These are phyloP conservation scores for Ancistrus triradiatus DNA, from an alignment of 2,113 vertebrate species.

Conservation along the genomic window DNA sequence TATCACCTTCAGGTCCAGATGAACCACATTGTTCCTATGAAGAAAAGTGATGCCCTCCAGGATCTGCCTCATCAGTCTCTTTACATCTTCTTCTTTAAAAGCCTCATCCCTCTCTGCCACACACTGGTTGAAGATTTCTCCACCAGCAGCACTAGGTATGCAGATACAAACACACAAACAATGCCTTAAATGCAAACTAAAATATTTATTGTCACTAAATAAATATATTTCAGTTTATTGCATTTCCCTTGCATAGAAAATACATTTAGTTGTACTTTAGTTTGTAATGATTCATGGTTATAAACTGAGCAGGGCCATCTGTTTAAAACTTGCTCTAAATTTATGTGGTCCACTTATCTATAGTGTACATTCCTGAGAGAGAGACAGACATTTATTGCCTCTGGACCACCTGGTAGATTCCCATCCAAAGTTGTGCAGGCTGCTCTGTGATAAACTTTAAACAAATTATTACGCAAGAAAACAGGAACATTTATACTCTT, in stretches of 20 bases:
- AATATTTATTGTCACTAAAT: neutral
- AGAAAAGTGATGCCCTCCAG: conserved; percentile 68
- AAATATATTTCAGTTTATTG: neutral
- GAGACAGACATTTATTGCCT: neutral
- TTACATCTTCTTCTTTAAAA: conserved; percentile 67
- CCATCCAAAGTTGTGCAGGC: neutral
- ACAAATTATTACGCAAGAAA: conserved; percentile 10
- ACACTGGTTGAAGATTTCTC: conserved; percentile 73
- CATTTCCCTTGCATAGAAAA: too few relatives aligned
- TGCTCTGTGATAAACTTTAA: conserved; percentile 13
- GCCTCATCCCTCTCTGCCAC: conserved; percentile 67
- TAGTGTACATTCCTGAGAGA: neutral
- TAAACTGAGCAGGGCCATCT: too few relatives aligned
- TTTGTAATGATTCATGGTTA: too few relatives aligned
- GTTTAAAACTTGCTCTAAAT: neutral
- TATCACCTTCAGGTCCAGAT: conserved; percentile 70
- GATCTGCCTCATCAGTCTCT: conserved; percentile 71
- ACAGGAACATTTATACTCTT: neutral
- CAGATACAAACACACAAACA: conserved; percentile 14
- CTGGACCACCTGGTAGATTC: conserved; percentile 4
- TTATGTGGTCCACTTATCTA: neutral
- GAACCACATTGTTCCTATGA: conserved; percentile 65
- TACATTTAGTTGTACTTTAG: too few relatives aligned
- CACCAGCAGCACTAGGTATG: conserved; percentile 71
- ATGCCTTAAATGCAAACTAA: neutral